Evolutionary conservation across 2,797 vertebrate species (phyloP), one percentile per base, ranked within the genome.

Genomic region (Arvicola amphibius): DNA sequence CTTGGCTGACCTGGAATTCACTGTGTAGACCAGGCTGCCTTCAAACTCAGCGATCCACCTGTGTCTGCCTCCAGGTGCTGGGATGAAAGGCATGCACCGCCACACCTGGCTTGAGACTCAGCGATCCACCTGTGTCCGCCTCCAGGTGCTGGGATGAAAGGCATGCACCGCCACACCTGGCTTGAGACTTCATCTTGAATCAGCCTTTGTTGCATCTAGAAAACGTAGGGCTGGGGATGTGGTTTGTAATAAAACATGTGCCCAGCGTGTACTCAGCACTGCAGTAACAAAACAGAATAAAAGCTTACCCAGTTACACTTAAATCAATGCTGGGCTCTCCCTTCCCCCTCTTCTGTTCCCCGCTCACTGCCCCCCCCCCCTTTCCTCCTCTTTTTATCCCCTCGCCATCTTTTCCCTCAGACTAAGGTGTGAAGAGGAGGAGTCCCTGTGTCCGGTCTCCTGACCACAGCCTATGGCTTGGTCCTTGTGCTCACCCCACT

Each of bases 191-290:
- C 4, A n/a, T 29, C 88, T 78, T 83, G 51, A 46, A 80, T 80
- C 43, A 80, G 73, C 37, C 63, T 91, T 46, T 79, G 56, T 91
- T 86, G 92, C 78, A 83, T 61, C 34, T 87, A 23, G 80, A 88
- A 91, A 56, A 56, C 2, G 56, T 65, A 85, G 32, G 69, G 23
- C 56, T 76, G 43, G 71, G 43, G 34, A 4, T 51, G 16, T 10
- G 37, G 14, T 5, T 40, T 19, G 2, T 61, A 12, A 12, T n/a
- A n/a, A 34, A 78, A 32, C 23, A 6, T n/a, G 63, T 90, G 32
- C 17, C 21, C 61, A 63, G 4, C 40, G n/a, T 16, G 29, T 46
- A 76, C 40, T 29, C 34, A 10, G 8, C 43, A 51, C 32, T 4
- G 6, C 25, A 51, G 46, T 19, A 90, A 67, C 73, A 48, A 51